phyloP scores from a whole-genome alignment of 2,797 vertebrate species.

The Aldrovandia affinis region DNA sequence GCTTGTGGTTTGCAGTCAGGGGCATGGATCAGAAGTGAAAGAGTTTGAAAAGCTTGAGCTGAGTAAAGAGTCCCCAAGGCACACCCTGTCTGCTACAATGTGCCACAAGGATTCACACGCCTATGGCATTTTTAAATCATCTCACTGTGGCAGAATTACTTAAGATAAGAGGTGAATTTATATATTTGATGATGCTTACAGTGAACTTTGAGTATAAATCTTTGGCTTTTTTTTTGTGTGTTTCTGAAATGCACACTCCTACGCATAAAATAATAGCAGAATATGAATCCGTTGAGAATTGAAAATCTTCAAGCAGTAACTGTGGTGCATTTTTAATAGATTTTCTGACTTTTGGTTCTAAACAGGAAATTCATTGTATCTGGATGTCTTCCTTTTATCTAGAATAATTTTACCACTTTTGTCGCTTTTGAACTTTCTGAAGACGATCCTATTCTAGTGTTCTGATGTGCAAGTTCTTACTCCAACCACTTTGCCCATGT shows the following conservation, averaged over 20 bases:
- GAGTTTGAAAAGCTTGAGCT: constrained; percentile 55
- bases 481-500: neutral
- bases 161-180: constrained; percentile 38
- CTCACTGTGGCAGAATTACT: constrained; percentile 31
- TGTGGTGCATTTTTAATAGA: neutral
- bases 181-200: neutral
- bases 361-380: neutral
- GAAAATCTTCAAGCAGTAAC: neutral
- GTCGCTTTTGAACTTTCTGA: neutral
- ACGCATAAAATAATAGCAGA: constrained; percentile 3
- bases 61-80: constrained; percentile 54
- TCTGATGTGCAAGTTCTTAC: neutral
- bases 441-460: neutral
- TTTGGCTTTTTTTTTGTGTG: neutral
- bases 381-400: neutral
- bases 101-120: constrained; percentile 38
- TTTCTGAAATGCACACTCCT: constrained; percentile 1
- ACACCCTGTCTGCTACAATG: constrained; percentile 58
- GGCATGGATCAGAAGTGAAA: constrained; percentile 14
- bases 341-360: neutral
- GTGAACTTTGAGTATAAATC: neutral
- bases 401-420: neutral
- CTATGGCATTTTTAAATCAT: constrained; percentile 41
- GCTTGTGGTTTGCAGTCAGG: neutral
- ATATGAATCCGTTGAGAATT: neutral